Conservation (phyloP, 2,888 invertebrate species). For the Heliconius hortense region DNA sequence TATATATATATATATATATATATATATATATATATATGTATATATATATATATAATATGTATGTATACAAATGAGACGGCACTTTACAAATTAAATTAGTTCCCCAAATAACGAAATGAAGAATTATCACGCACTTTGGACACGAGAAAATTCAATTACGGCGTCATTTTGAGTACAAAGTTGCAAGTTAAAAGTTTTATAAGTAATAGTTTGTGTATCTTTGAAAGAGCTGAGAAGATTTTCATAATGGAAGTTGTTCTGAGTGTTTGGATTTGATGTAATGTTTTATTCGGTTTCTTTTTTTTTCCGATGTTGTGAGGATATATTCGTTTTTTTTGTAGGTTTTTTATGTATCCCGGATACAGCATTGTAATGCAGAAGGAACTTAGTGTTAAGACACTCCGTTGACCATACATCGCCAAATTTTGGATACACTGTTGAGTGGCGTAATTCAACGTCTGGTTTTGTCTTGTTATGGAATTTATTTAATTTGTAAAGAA, state of each 20-base stretch:
- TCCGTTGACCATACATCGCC: too few relatives aligned
- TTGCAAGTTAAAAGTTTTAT: constrained; percentile 12
- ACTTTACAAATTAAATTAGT: constrained; percentile 25
- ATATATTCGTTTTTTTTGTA: neutral
- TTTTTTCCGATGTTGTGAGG: neutral
- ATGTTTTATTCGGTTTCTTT: constrained; percentile 9
- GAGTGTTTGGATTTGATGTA: constrained; percentile 14
- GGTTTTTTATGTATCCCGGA: neutral
- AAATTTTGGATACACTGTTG: too few relatives aligned
- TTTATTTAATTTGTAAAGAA: too few relatives aligned
- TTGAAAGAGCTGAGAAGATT: constrained; percentile 21
- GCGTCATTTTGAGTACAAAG: constrained; percentile 21
- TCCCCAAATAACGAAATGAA: constrained; percentile 26
- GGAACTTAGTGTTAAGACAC: neutral
- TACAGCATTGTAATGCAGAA: neutral
- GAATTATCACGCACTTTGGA: constrained; percentile 29
- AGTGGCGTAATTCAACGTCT: too few relatives aligned
- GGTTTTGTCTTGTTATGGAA: too few relatives aligned
- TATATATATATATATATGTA: too few relatives aligned
- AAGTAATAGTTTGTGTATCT: constrained; percentile 22
- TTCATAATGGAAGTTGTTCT: constrained; percentile 23
- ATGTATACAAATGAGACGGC: neutral
- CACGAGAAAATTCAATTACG: constrained; percentile 23
- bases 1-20: too few relatives aligned
- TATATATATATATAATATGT: neutral